Conservation (phyloP, 2,113 vertebrate species). For the Trichomycterus rosablanca region DNA sequence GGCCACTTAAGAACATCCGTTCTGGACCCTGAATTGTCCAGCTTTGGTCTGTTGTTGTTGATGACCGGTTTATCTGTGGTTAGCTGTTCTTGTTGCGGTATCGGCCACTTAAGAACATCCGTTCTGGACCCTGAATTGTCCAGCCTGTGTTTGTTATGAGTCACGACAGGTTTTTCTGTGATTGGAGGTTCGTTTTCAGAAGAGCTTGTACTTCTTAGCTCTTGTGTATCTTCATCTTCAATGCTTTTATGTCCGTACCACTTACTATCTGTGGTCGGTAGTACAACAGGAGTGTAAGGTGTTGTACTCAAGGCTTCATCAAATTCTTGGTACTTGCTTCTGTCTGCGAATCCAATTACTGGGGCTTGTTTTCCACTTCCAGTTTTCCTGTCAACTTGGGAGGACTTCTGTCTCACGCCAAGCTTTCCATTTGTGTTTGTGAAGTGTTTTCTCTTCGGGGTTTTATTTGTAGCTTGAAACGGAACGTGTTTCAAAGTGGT, state of each 20-base stretch:
- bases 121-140: no score
- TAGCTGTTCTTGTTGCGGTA: conserved; percentile 11
- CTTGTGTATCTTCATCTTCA: conserved; percentile 12
- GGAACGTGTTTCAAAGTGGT: neutral
- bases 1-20: no score
- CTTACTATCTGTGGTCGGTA: no score
- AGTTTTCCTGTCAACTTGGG: conserved; percentile 9
- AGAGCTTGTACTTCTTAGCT: conserved; percentile 9
- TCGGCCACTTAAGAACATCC: no score
- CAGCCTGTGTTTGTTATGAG: conserved; percentile 13
- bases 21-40: conserved; percentile 36
- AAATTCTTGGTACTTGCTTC: no score
- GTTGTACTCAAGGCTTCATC: no score
- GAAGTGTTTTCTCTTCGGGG: neutral
- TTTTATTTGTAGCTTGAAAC: conserved; percentile 8
- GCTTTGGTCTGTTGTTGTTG: conserved; percentile 10
- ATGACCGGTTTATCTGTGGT: conserved; percentile 25
- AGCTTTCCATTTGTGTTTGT: neutral
- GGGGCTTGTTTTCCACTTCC: no score
- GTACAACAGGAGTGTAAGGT: no score
- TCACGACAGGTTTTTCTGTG: conserved; percentile 10
- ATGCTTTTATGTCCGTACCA: conserved; percentile 24
- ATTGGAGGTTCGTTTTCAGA: conserved; percentile 11
- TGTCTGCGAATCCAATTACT: no score
- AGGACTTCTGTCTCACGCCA: conserved; percentile 19